These are phyloP conservation scores for Chloroceryle amazona DNA, from an alignment of 2,797 vertebrate genomes.

Conservation along the genomic window DNA sequence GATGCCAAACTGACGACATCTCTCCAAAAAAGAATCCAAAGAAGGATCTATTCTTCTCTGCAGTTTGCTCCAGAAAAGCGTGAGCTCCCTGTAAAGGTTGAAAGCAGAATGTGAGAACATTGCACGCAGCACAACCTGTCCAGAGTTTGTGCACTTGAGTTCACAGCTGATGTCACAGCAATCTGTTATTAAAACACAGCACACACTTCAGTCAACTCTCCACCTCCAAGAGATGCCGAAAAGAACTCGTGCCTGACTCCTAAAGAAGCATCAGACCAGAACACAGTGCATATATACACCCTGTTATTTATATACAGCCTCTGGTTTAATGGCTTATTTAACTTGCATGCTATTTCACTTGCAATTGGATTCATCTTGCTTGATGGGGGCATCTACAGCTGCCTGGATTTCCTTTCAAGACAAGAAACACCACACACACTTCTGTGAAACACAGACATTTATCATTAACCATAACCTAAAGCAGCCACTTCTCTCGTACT, in stretches of 20 bases:
- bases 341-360: too few relatives aligned
- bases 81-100: slow-evolving; percentile 90
- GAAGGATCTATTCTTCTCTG: slow-evolving; percentile 95
- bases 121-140: neutral
- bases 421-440: neutral
- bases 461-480: neutral
- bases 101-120: neutral
- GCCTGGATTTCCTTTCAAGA: neutral
- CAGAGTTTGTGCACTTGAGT: neutral
- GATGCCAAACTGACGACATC: slow-evolving; percentile 96
- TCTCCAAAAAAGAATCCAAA: slow-evolving; percentile 92
- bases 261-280: neutral
- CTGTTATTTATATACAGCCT: too few relatives aligned
- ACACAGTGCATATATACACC: neutral
- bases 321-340: too few relatives aligned
- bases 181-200: neutral
- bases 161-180: neutral
- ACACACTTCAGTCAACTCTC: neutral
- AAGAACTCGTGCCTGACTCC: neutral
- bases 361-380: neutral
- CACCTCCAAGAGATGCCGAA: neutral
- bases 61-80: slow-evolving; percentile 96
- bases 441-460: neutral
- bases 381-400: neutral
- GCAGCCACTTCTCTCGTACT: neutral